Conservation (phyloP, 2,113 vertebrate species). For the Sinocyclocheilus anshuiensis region DNA sequence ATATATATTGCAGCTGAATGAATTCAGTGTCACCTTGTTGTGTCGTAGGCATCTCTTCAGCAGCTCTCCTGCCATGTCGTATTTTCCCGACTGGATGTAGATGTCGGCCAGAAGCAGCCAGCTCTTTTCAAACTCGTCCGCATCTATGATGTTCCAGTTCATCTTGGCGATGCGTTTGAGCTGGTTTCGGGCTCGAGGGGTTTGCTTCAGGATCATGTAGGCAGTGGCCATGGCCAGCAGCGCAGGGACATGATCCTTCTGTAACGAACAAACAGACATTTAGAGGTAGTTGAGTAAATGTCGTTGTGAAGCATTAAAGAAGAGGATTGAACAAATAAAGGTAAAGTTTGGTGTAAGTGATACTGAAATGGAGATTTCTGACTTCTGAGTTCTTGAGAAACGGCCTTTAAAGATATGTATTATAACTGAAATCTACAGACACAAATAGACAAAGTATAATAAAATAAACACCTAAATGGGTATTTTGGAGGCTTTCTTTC, state of each 20-base stretch:
- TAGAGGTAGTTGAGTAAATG: neutral
- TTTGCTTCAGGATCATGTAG: constrained; percentile 97
- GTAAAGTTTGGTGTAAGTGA: neutral
- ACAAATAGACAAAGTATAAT: neutral
- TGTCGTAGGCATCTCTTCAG: constrained; percentile 88
- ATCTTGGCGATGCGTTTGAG: constrained; percentile 95
- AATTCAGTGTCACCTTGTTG: constrained; percentile 81
- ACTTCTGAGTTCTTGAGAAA: neutral
- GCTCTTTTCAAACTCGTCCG: constrained; percentile 97
- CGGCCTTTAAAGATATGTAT: neutral
- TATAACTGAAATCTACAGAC: neutral
- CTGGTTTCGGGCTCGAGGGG: constrained; percentile 91
- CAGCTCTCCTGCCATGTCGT: constrained; percentile 91
- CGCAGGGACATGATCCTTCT: constrained; percentile 95
- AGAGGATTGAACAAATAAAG: neutral
- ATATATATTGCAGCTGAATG: neutral
- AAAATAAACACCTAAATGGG: neutral
- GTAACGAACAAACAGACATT: constrained; percentile 25
- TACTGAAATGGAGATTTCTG: neutral
- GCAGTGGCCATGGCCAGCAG: constrained; percentile 95
- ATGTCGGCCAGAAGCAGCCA: constrained; percentile 96
- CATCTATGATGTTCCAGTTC: constrained; percentile 92
- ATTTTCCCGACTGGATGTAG: constrained; percentile 97
- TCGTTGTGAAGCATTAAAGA: neutral
- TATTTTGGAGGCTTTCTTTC: neutral